Percentiles rank a stretch among this genome's conserved stretches.
Evolutionary conservation across 2,113 vertebrate species (phyloP).

Genomic region (Solea senegalensis): DNA sequence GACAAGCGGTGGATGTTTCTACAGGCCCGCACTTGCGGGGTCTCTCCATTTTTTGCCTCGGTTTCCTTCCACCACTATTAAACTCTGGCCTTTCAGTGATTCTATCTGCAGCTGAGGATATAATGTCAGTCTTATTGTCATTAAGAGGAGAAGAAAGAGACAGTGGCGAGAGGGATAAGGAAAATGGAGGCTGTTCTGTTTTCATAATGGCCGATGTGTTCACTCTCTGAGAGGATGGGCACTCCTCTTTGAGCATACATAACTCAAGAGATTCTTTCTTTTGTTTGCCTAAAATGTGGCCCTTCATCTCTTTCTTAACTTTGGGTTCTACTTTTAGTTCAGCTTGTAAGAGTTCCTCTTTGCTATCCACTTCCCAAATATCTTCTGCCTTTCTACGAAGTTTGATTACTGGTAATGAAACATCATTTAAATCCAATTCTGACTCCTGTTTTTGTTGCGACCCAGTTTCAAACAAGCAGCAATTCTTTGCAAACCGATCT

Average conservation of each 20-base stretch:
- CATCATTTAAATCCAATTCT: slow-evolving; percentile 29
- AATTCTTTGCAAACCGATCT: slow-evolving; percentile 49
- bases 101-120: slow-evolving; percentile 10
- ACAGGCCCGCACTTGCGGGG: slow-evolving; percentile 45
- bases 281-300: slow-evolving; percentile 43
- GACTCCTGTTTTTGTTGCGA: slow-evolving; percentile 51
- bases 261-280: slow-evolving; percentile 41
- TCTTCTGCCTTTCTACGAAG: slow-evolving; percentile 75
- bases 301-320: slow-evolving; percentile 40
- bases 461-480: slow-evolving; percentile 60
- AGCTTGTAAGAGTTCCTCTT: slow-evolving; percentile 35
- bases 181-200: slow-evolving; percentile 64
- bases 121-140: slow-evolving; percentile 55
- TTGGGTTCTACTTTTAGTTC: slow-evolving; percentile 37
- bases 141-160: slow-evolving; percentile 75
- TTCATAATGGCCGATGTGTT: slow-evolving; percentile 38
- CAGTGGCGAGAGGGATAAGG: slow-evolving; percentile 78
- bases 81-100: slow-evolving; percentile 52
- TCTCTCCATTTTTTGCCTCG: slow-evolving; percentile 65
- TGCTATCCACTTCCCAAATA: slow-evolving; percentile 79
- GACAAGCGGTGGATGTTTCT: slow-evolving; percentile 66
- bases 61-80: slow-evolving; percentile 57
- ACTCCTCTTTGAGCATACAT: slow-evolving; percentile 68
- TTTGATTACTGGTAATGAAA: slow-evolving; percentile 73
- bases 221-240: slow-evolving; percentile 35